Evolutionary conservation across 2,888 invertebrate genomes (phyloP).

Genomic region (Eupithecia dodoneata): DNA sequence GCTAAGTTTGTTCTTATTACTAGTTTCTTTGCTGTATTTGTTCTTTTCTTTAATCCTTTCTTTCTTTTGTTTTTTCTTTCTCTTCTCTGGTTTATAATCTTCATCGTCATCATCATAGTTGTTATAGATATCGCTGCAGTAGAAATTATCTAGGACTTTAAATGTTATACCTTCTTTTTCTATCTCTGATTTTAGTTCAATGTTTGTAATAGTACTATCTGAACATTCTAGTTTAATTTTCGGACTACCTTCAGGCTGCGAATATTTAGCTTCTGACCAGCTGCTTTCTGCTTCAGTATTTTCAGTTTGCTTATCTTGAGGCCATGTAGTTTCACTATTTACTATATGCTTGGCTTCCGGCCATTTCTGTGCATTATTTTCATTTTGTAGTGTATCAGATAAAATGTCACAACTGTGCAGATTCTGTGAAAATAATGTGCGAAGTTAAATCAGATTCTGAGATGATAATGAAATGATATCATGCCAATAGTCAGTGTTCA

Average conservation of each 20-base stretch:
- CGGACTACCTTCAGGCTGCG: not conserved
- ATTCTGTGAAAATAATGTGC: not conserved
- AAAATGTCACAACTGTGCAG: not conserved
- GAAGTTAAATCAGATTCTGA: not conserved
- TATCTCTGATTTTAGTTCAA: not conserved
- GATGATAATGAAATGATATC: not conserved
- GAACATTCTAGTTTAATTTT: not conserved
- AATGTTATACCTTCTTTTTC: not conserved
- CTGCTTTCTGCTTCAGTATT: not conserved
- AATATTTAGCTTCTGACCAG: not conserved
- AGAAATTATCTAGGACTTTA: conserved; percentile 15
- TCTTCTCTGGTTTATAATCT: conserved; percentile 15
- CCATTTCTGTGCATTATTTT: not conserved
- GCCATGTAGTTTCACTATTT: not conserved
- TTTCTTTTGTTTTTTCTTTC: conserved; percentile 17
- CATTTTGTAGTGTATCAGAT: not conserved
- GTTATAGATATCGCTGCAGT: not conserved
- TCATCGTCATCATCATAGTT: conserved; percentile 24
- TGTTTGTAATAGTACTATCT: not conserved
- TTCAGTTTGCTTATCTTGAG: not conserved
- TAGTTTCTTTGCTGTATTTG: conserved; percentile 9
- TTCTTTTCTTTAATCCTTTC: conserved; percentile 1
- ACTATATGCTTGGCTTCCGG: not conserved
- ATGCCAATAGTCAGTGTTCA: too few species aligned
- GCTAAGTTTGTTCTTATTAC: conserved; percentile 5